These are phyloP conservation scores for Drosophila lini DNA, from an alignment of 1,140 invertebrate genomes.

Conservation along the genomic window DNA sequence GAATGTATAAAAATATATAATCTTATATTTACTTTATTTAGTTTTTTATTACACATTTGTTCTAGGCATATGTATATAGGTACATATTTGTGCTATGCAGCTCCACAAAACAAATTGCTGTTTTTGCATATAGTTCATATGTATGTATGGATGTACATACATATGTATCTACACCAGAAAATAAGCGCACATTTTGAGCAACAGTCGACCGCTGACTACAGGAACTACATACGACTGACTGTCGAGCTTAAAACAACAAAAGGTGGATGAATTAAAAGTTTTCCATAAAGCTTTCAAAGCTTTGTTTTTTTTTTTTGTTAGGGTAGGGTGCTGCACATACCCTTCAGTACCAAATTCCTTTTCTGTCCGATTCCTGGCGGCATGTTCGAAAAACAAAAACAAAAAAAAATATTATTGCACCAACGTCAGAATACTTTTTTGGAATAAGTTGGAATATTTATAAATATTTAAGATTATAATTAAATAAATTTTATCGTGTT, in stretches of 20 bases:
- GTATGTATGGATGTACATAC: background rate
- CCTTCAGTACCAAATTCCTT: no score
- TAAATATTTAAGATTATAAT: no score
- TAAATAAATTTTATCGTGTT: no score
- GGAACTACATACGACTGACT: slow-evolving; percentile 1
- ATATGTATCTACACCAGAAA: slow-evolving; percentile 6
- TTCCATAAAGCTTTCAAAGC: slow-evolving; percentile 5
- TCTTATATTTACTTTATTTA: background rate
- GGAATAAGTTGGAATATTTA: no score
- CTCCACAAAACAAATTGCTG: slow-evolving; percentile 1
- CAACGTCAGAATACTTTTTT: no score
- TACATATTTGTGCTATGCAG: background rate
- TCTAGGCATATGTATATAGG: background rate
- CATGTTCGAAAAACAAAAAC: no score
- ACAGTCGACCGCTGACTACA: slow-evolving; percentile 6
- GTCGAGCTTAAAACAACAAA: slow-evolving; percentile 12
- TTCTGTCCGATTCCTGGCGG: no score
- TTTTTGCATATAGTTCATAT: background rate
- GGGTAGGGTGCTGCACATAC: background rate
- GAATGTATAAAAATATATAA: background rate
- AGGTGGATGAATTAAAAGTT: slow-evolving; percentile 13
- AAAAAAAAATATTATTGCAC: no score
- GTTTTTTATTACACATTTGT: background rate
- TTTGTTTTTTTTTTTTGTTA: background rate
- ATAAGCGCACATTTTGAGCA: slow-evolving; percentile 13